Percentiles rank a stretch among this genome's conserved stretches.
These are phyloP conservation scores for Remorina albescens DNA, from an alignment of 2,797 vertebrate genomes.

Conservation along the genomic window DNA sequence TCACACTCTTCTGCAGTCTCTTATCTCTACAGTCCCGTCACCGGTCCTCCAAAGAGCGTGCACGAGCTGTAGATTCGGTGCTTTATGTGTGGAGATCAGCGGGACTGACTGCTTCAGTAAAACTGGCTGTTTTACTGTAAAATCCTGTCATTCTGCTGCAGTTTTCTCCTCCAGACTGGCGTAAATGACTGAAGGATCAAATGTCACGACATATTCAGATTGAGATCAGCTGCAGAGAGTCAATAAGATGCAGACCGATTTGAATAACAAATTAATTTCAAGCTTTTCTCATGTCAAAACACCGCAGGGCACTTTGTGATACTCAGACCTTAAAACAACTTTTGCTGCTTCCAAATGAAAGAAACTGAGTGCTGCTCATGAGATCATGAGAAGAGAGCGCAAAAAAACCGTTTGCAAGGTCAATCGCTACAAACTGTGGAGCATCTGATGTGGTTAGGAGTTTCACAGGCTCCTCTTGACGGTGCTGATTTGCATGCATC, in stretches of 20 bases:
- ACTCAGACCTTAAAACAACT: not conserved
- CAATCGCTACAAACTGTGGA: not conserved
- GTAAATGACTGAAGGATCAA: not conserved
- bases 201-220: not conserved
- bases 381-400: too few species aligned
- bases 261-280: not conserved
- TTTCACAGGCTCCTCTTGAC: not conserved
- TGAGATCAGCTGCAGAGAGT: not conserved
- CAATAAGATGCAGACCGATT: not conserved
- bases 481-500: slow-evolving; percentile 22
- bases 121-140: not conserved
- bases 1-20: slow-evolving; percentile 6
- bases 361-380: not conserved
- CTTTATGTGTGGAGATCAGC: slow-evolving; percentile 1
- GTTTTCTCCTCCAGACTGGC: slow-evolving; percentile 1
- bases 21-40: not conserved
- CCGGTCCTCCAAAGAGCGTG: too few species aligned
- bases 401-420: too few species aligned
- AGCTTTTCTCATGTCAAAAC: not conserved
- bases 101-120: not conserved
- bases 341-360: not conserved
- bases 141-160: not conserved
- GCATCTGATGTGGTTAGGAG: slow-evolving; percentile 12
- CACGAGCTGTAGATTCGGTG: not conserved
- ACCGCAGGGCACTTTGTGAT: not conserved